Evolutionary conservation across 2,113 vertebrate species (phyloP).

Genomic region (Perca flavescens): DNA sequence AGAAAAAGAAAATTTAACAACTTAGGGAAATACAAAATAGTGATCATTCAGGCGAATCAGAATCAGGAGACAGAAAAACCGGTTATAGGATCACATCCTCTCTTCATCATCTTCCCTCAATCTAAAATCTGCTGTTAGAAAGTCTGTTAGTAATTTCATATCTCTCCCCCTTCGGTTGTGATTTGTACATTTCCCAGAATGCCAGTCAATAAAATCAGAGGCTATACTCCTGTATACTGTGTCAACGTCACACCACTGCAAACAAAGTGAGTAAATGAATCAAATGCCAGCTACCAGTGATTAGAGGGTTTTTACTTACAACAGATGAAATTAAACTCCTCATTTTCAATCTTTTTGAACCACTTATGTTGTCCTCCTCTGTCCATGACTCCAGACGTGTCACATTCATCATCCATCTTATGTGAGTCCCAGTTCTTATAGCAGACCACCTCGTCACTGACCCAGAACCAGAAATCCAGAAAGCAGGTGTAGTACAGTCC

Average conservation of each 20-base stretch:
- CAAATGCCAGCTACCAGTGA: too few species aligned
- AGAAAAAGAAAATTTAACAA: too few species aligned
- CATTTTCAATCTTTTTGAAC: too few species aligned
- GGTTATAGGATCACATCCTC: too few species aligned
- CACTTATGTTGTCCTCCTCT: background rate
- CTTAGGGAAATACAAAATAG: too few species aligned
- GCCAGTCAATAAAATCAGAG: background rate
- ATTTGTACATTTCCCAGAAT: background rate
- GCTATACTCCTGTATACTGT: too few species aligned
- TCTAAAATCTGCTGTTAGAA: too few species aligned
- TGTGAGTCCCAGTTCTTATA: conserved; percentile 17
- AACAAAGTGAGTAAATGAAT: background rate
- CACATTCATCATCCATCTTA: fast-evolving
- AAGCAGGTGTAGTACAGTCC: conserved; percentile 59
- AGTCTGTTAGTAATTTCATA: too few species aligned
- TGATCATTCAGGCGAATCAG: too few species aligned
- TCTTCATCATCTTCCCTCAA: too few species aligned
- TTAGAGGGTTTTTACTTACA: too few species aligned
- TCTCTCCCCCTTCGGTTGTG: background rate
- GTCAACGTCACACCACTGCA: background rate
- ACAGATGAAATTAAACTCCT: conserved; percentile 46
- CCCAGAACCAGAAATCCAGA: conserved; percentile 56
- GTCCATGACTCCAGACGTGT: conserved; percentile 2
- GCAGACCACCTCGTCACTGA: background rate
- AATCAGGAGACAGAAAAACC: too few species aligned